Percentiles rank a stretch among this genome's conserved stretches.
Conservation (phyloP, 2,888 invertebrate genomes). For the Hecatera dysodea region DNA sequence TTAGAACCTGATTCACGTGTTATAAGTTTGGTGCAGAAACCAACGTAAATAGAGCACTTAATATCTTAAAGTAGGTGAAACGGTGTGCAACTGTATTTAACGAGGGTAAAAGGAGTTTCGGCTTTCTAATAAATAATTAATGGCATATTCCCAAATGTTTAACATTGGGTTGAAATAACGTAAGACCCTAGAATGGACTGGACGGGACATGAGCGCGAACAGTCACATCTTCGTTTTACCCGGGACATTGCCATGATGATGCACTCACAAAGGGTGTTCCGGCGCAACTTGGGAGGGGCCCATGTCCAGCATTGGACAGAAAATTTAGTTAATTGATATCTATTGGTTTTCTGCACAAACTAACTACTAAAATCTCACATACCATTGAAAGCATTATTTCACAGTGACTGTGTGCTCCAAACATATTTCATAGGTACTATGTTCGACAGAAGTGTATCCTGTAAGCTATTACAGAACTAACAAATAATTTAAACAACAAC, state of each 20-base stretch:
- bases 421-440: conserved; percentile 3
- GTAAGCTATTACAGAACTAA: conserved; percentile 23
- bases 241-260: background rate
- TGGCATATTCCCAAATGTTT: background rate
- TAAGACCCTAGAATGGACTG: background rate
- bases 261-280: background rate
- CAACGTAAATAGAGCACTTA: background rate
- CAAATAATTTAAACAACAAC: conserved; percentile 15
- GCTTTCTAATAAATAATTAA: background rate
- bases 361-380: background rate
- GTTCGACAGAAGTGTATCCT: background rate
- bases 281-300: background rate
- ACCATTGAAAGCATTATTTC: background rate
- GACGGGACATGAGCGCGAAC: background rate
- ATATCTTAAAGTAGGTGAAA: background rate
- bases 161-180: background rate
- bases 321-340: background rate
- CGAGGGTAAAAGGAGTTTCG: background rate
- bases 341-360: conserved; percentile 1
- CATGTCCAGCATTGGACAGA: too few species aligned
- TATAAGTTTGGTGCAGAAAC: conserved; percentile 8
- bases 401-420: background rate
- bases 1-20: background rate
- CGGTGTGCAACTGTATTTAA: background rate
- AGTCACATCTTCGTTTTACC: background rate